phyloP scores from a whole-genome alignment of 2,797 vertebrate genomes.

The Megaceryle alcyon region DNA sequence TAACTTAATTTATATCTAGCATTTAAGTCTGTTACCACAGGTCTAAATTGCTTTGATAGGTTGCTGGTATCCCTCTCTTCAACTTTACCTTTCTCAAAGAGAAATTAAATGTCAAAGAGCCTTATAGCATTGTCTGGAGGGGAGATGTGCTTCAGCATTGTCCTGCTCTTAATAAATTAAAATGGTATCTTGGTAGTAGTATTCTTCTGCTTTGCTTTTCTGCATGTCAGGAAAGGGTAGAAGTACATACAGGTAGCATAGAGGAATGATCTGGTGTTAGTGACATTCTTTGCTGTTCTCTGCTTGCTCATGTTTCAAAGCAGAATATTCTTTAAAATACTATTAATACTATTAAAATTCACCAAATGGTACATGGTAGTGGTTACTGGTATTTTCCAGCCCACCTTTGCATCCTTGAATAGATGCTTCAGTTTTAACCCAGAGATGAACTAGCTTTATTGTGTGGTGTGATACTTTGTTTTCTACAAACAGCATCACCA shows the following conservation, averaged over 20 bases:
- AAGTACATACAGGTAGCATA: background rate
- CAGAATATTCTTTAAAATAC: background rate
- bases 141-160: background rate
- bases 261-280: background rate
- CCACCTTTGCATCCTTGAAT: background rate
- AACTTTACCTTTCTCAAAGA: background rate
- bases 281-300: background rate
- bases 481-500: background rate
- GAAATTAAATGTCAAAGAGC: background rate
- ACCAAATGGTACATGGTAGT: background rate
- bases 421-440: background rate
- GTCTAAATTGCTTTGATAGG: background rate
- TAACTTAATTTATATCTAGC: background rate
- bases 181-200: background rate
- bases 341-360: background rate
- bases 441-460: background rate
- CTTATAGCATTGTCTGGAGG: background rate
- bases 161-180: background rate
- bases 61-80: background rate
- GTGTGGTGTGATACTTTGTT: background rate
- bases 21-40: background rate
- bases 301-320: background rate
- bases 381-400: background rate
- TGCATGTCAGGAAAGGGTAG: background rate
- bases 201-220: background rate